Evolutionary conservation across 2,113 vertebrate species (phyloP).

Genomic region (Sander lucioperca): DNA sequence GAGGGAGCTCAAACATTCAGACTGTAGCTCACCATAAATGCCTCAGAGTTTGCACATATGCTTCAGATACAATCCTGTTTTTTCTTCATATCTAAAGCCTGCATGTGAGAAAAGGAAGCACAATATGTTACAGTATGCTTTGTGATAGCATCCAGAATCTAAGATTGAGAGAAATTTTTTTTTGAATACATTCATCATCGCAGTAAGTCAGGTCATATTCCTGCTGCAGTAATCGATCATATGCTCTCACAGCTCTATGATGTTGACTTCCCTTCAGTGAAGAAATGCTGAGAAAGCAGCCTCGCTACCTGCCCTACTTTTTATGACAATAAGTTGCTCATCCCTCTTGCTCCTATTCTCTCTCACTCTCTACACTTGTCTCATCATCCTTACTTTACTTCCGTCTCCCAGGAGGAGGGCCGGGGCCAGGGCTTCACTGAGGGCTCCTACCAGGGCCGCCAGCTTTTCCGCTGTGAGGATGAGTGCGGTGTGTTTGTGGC

Average conservation of each 20-base stretch:
- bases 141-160: conserved; percentile 31
- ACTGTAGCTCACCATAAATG: conserved; percentile 22
- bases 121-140: background rate
- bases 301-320: conserved; percentile 40
- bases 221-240: conserved; percentile 69
- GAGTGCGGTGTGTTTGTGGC: conserved; percentile 98
- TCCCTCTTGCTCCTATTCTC: conserved; percentile 36
- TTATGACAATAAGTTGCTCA: conserved; percentile 47
- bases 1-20: conserved; percentile 48
- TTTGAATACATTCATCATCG: conserved; percentile 33
- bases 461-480: conserved; percentile 96
- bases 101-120: background rate
- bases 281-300: conserved; percentile 60
- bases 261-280: conserved; percentile 40
- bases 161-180: background rate
- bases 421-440: conserved; percentile 97
- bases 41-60: conserved; percentile 35
- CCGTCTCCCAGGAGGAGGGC: conserved; percentile 91
- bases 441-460: conserved; percentile 96
- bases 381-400: conserved; percentile 20
- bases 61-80: conserved; percentile 29
- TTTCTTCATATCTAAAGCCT: background rate
- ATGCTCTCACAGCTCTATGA: conserved; percentile 49
- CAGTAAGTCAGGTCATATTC: conserved; percentile 39
- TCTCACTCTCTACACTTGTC: conserved; percentile 13